phyloP scores from a whole-genome alignment of 2,113 vertebrate species.

The Lophura nycthemera region DNA sequence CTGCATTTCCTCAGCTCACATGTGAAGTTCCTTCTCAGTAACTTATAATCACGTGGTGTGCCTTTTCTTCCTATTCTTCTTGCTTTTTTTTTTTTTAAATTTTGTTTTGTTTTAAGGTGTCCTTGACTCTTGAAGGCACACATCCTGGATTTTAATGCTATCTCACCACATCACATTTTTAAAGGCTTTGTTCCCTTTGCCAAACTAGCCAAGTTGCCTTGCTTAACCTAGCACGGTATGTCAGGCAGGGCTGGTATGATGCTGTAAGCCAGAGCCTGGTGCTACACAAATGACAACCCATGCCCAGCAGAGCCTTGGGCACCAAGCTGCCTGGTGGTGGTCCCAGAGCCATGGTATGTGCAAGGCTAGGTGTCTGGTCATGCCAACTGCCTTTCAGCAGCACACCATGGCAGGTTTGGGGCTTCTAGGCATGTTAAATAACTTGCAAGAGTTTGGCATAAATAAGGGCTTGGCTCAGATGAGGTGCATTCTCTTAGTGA shows the following conservation, averaged over 20 bases:
- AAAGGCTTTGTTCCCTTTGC: not conserved
- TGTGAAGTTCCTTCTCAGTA: not conserved
- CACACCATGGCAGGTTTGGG: not conserved
- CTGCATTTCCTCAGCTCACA: not conserved
- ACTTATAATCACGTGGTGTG: not conserved
- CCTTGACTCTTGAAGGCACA: not conserved
- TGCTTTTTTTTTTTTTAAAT: not conserved
- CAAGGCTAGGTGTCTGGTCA: not conserved
- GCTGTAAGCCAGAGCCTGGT: not conserved
- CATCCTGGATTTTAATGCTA: not conserved
- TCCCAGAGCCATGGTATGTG: not conserved
- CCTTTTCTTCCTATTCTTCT: not conserved
- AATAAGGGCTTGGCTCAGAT: rapidly evolving
- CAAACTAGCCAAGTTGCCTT: not conserved
- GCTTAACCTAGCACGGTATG: not conserved
- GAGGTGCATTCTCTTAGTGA: not conserved
- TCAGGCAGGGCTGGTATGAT: rapidly evolving
- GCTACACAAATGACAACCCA: too few relatives aligned
- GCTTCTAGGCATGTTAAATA: not conserved
- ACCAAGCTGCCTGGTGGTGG: not conserved
- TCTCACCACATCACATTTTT: not conserved
- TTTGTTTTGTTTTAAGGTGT: not conserved
- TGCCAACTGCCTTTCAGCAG: not conserved
- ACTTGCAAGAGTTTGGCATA: not conserved
- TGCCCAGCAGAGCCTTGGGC: not conserved